Percentiles rank a stretch among this genome's conserved stretches.
Evolutionary conservation across 2,888 invertebrate species (phyloP).

Genomic region (Nemurella pictetii): DNA sequence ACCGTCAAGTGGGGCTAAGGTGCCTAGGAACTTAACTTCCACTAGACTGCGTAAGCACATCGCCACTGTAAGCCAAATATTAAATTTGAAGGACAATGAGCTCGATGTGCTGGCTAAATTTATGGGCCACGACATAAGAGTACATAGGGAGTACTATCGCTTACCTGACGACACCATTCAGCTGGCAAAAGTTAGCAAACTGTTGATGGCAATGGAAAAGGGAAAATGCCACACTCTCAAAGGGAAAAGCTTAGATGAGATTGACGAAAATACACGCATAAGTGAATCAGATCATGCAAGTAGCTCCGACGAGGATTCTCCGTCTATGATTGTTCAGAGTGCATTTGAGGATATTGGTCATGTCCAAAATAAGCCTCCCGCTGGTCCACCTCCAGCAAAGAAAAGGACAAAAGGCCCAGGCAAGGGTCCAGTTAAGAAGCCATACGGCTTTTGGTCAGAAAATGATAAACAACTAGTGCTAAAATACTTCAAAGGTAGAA

Average conservation of each 20-base stretch:
- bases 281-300: neutral
- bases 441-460: neutral
- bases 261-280: neutral
- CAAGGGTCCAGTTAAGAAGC: neutral
- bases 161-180: constrained; percentile 19
- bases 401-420: too few relatives aligned
- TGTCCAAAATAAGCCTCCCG: too few relatives aligned
- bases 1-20: constrained; percentile 1
- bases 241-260: neutral
- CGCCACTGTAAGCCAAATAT: constrained; percentile 20
- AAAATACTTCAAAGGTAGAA: neutral
- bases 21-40: constrained; percentile 16
- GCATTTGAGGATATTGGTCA: neutral
- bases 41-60: constrained; percentile 26
- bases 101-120: constrained; percentile 13
- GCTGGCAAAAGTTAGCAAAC: constrained; percentile 23
- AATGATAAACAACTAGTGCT: neutral
- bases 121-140: constrained; percentile 21
- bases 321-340: too few relatives aligned
- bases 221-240: constrained; percentile 2
- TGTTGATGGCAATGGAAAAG: constrained; percentile 25
- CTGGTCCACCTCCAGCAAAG: too few relatives aligned
- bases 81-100: constrained; percentile 21
- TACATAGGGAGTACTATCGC: constrained; percentile 12
- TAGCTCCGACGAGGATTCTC: neutral